phyloP scores from a whole-genome alignment of 2,888 invertebrate genomes.

The Listrodromus nycthemerus region DNA sequence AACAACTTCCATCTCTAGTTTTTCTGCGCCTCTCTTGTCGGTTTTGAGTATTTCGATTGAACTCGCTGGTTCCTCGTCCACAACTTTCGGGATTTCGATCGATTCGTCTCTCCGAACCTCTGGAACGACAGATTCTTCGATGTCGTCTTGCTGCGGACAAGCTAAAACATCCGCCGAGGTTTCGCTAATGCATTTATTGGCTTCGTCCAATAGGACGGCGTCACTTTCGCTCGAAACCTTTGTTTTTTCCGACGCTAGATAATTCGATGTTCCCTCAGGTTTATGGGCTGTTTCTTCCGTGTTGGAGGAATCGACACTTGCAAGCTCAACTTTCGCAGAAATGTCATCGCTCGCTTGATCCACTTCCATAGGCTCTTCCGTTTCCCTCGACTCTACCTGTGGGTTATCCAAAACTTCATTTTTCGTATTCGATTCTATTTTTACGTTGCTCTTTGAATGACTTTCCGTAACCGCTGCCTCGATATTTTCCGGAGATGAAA shows the following conservation, averaged over 20 bases:
- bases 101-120: neutral
- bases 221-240: neutral
- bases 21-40: slow-evolving; percentile 3
- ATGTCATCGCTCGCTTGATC: slow-evolving; percentile 36
- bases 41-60: neutral
- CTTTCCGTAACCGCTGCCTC: slow-evolving; percentile 19
- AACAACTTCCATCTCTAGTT: slow-evolving; percentile 47
- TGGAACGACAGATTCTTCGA: neutral
- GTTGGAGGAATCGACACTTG: neutral
- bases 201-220: slow-evolving; percentile 17
- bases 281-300: neutral
- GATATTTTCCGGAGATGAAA: slow-evolving; percentile 22
- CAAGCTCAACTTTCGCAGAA: slow-evolving; percentile 11
- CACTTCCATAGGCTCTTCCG: slow-evolving; percentile 56
- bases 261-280: neutral
- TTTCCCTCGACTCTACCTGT: slow-evolving; percentile 5
- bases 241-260: neutral
- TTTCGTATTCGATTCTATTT: slow-evolving; percentile 11
- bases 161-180: slow-evolving; percentile 6
- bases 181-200: neutral
- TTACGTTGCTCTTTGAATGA: neutral
- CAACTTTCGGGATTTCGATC: neutral
- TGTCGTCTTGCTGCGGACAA: neutral
- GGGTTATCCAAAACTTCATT: slow-evolving; percentile 8
- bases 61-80: neutral